Evolutionary conservation across 2,888 invertebrate species (phyloP), one percentile per base, ranked within the genome.

Genomic region (Epiperipatus broadwayi): DNA sequence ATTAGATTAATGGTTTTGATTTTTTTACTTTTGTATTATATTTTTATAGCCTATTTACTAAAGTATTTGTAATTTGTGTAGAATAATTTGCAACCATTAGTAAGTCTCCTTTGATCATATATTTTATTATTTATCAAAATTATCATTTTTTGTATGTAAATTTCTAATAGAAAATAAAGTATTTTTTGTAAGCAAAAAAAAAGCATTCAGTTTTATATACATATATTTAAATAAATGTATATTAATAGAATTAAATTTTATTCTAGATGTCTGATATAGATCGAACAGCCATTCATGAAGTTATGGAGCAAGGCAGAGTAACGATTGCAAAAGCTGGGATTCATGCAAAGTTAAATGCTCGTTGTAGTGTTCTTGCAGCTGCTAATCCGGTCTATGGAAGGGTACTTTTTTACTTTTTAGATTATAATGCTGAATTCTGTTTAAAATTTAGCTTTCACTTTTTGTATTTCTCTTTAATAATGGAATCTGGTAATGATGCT

Each of bases 291-390:
- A 97, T 97, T 48, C 97, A 97, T 61, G 97, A 99, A 67, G 97
- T 95, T 4, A 89, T 97, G 95, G 95, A 97, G 66, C 95, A 97
- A 60, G 95, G 95, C 4, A 57, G 68, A 35, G 70, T 99, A 3
- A 93, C 95, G 5, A 95, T 97, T 52, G 81, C 95, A 14, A 99
- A 99, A 65, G 97, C 95, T 16, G 97, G 71, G 5, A 95, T 97
- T 44, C 95, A 97, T 59, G 91, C 95, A 3, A 78, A 87, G 38
- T 70, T 97, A 43, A 97, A 97, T 63, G 95, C 95, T 1, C 69
- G 97, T 20, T 97, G 95, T 61, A 84, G 87, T 0, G 97, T 99
- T 4, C 64, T 99, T 32, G 95, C 97, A 2, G 97, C 97, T n/a
- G 97, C 97, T 33, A 97, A 97, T 71, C 97, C 97, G 2, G 93